These are phyloP conservation scores for Streblospio benedicti DNA, from an alignment of 1,140 invertebrate species.

Conservation along the genomic window DNA sequence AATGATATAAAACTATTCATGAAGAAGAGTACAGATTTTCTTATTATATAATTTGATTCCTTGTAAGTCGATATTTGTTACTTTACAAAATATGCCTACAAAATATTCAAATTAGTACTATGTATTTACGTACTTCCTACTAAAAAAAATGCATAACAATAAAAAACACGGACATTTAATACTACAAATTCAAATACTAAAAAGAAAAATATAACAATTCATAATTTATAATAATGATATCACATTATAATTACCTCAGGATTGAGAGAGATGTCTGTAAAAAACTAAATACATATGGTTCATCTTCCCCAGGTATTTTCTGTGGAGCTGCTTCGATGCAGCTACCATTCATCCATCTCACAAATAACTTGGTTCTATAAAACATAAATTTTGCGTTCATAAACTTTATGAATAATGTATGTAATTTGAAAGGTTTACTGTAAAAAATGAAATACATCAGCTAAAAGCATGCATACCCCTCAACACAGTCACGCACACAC, in stretches of 20 bases:
- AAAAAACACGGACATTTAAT: no score
- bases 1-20: no score
- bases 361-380: slow-evolving; percentile 60
- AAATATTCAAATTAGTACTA: no score
- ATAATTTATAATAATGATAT: no score
- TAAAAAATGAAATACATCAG: not conserved
- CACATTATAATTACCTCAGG: slow-evolving; percentile 60
- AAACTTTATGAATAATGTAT: not conserved
- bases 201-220: no score
- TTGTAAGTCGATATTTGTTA: no score
- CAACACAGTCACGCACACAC: slow-evolving; percentile 47
- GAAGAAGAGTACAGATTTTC: no score
- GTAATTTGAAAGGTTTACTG: not conserved
- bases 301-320: slow-evolving; percentile 49
- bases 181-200: no score
- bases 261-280: slow-evolving; percentile 67
- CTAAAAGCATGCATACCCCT: slow-evolving; percentile 34
- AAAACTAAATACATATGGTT: slow-evolving; percentile 59
- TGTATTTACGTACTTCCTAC: no score
- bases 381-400: slow-evolving; percentile 1
- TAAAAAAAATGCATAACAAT: no score
- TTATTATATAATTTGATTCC: no score
- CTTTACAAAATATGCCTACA: no score
- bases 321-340: slow-evolving; percentile 63
- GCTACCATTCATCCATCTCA: slow-evolving; percentile 74